These are phyloP conservation scores for Pangasius larnaudii DNA, from an alignment of 2,797 vertebrate genomes.

Conservation along the genomic window DNA sequence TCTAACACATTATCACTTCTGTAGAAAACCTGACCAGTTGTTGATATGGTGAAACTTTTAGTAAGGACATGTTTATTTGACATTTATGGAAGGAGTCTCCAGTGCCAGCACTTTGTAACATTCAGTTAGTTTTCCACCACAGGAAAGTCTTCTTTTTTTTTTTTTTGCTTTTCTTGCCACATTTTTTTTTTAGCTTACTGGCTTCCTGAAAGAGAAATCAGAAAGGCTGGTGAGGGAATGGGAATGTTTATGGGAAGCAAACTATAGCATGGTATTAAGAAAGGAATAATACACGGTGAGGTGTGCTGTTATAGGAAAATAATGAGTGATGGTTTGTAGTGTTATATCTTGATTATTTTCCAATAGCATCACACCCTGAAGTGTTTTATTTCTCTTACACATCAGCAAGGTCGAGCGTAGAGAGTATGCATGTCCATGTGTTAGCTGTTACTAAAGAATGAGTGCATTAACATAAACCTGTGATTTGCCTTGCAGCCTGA, in stretches of 20 bases:
- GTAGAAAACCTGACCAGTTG: not conserved
- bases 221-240: too few species aligned
- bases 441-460: not conserved
- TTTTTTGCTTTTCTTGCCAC: too few species aligned
- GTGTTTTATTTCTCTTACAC: too few species aligned
- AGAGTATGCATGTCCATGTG: not conserved
- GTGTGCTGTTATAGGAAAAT: not conserved
- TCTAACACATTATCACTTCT: not conserved
- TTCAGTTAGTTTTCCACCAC: too few species aligned
- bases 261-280: not conserved
- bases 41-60: not conserved
- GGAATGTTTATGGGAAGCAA: not conserved
- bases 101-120: too few species aligned
- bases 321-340: not conserved
- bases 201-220: too few species aligned
- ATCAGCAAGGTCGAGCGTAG: too few species aligned
- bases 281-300: not conserved
- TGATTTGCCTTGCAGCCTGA: not conserved
- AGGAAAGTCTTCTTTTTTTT: too few species aligned
- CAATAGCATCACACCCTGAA: not conserved
- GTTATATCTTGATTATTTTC: not conserved
- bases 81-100: not conserved
- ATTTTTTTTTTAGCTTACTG: too few species aligned
- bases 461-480: not conserved
- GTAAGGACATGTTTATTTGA: too few species aligned